Percentiles rank a stretch among this genome's conserved stretches.
Evolutionary conservation across 2,113 vertebrate species (phyloP).

Genomic region (Heterocephalus glaber): DNA sequence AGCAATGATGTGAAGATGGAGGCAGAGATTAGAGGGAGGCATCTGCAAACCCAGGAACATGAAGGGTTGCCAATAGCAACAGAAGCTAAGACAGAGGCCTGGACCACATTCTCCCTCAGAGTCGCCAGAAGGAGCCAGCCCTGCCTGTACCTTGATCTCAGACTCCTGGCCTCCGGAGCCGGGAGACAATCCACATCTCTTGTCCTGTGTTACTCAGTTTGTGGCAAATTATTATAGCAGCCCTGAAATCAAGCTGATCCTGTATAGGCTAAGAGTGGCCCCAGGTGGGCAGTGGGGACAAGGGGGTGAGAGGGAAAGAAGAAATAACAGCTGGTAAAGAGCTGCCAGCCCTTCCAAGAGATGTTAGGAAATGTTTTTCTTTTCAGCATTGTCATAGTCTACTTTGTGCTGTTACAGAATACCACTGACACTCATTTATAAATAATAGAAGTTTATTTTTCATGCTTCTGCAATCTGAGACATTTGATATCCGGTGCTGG

Average conservation of each 20-base stretch:
- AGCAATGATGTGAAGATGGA: background rate
- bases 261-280: background rate
- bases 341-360: background rate
- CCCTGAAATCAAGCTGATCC: accelerated
- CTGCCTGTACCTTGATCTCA: background rate
- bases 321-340: background rate
- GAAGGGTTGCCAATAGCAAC: background rate
- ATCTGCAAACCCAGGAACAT: background rate
- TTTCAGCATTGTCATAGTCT: background rate
- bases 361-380: background rate
- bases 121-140: background rate
- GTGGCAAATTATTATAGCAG: background rate
- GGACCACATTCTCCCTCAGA: background rate
- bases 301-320: background rate
- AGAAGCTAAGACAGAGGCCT: background rate
- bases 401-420: background rate
- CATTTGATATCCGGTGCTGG: too few species aligned
- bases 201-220: background rate
- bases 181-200: background rate
- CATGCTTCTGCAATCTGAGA: background rate
- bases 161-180: background rate
- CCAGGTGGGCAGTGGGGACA: background rate
- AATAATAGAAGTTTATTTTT: background rate
- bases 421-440: background rate
- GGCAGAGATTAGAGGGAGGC: background rate